These are phyloP conservation scores for Enteromius trimaculatus DNA, from an alignment of 2,797 vertebrate genomes.

Conservation along the genomic window DNA sequence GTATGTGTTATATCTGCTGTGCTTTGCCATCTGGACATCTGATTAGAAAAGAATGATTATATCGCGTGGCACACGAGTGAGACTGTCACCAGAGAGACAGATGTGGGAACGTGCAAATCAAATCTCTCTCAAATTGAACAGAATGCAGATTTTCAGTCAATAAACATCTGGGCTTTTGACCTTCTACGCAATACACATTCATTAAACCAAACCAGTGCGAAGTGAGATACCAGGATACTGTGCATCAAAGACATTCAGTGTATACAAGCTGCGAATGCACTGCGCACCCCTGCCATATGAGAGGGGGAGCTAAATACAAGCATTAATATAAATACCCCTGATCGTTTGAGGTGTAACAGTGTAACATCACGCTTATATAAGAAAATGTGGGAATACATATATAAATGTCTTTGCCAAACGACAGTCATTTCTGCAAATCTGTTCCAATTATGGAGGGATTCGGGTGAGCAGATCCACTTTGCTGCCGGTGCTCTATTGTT, in stretches of 20 bases:
- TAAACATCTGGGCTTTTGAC: constrained; percentile 25
- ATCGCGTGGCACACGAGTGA: constrained; percentile 50
- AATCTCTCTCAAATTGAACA: constrained; percentile 12
- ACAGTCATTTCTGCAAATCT: not conserved
- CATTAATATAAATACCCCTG: not conserved
- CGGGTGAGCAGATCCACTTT: not conserved
- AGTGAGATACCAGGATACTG: not conserved
- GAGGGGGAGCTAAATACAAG: not conserved
- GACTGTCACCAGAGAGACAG: constrained; percentile 12
- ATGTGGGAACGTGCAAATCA: constrained; percentile 23
- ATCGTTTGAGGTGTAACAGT: not conserved
- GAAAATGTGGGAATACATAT: not conserved
- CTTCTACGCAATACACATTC: not conserved
- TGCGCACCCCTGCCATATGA: not conserved
- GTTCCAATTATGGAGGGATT: not conserved
- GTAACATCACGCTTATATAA: not conserved
- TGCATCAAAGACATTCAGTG: not conserved
- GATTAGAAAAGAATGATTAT: constrained; percentile 67
- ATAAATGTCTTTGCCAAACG: not conserved
- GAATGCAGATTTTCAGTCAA: constrained; percentile 43
- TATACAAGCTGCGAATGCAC: not conserved
- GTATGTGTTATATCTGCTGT: constrained; percentile 28
- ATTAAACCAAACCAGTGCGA: not conserved
- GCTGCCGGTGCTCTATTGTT: not conserved
- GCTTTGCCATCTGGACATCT: constrained; percentile 61